Evolutionary conservation across 2,797 vertebrate species (phyloP).

Genomic region (Poecilia velifera): DNA sequence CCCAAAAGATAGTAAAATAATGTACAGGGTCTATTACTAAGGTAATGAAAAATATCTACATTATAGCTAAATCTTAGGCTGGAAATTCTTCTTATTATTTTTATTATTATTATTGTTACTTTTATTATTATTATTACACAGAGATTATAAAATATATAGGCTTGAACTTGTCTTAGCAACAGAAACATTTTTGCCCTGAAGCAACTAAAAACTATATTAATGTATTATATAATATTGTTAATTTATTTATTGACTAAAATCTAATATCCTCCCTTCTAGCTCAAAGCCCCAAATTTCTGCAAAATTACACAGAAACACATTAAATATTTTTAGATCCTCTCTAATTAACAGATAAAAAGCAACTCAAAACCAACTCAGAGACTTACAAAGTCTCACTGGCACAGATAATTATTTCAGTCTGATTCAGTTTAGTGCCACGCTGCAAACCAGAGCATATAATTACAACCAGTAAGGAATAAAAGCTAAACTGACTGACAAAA

Average conservation of each 20-base stretch:
- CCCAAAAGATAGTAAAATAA: background rate
- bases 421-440: background rate
- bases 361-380: constrained; percentile 8
- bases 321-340: constrained; percentile 21
- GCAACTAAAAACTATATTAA: background rate
- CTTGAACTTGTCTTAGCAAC: background rate
- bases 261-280: constrained; percentile 15
- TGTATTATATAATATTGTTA: background rate
- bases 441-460: constrained; percentile 19
- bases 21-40: background rate
- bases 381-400: constrained; percentile 21
- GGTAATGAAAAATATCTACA: background rate
- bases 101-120: no score
- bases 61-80: background rate
- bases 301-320: constrained; percentile 19
- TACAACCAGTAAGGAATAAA: constrained; percentile 17
- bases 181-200: background rate
- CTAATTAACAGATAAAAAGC: constrained; percentile 35
- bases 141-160: background rate
- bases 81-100: background rate
- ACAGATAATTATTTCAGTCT: constrained; percentile 31
- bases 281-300: constrained; percentile 8
- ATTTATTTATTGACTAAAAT: constrained; percentile 4
- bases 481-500: constrained; percentile 1
- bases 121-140: background rate